Evolutionary conservation across 2,113 vertebrate genomes (phyloP).

Genomic region (Onychostoma macrolepis): DNA sequence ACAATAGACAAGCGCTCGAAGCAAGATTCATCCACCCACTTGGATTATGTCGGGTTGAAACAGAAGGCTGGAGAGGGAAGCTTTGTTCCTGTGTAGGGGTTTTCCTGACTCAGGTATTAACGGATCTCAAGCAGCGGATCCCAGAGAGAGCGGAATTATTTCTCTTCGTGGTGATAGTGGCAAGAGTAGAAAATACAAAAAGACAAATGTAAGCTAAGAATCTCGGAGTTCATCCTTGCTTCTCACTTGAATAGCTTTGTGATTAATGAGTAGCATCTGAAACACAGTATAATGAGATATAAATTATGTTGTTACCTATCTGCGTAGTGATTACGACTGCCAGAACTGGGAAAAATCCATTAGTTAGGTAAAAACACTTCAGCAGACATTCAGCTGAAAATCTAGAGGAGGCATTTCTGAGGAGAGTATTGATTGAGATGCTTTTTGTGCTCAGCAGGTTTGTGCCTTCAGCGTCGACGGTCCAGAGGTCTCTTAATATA

Average conservation of each 20-base stretch:
- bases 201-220: not conserved
- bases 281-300: conserved; percentile 7
- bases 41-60: conserved; percentile 20
- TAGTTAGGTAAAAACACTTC: conserved; percentile 22
- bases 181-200: not conserved
- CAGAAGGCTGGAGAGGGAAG: conserved; percentile 28
- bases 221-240: not conserved
- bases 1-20: conserved; percentile 8
- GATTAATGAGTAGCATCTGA: conserved; percentile 21
- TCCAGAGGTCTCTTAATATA: conserved; percentile 41
- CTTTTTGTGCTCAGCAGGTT: conserved; percentile 43
- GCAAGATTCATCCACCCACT: conserved; percentile 28
- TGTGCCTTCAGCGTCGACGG: conserved; percentile 3
- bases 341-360: conserved; percentile 16
- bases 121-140: not conserved
- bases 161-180: not conserved
- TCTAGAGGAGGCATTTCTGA: conserved; percentile 19
- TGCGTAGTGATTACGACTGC: conserved; percentile 6
- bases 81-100: conserved; percentile 16
- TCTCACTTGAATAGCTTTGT: conserved; percentile 27
- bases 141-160: not conserved
- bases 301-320: conserved; percentile 26
- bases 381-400: conserved; percentile 13
- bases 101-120: conserved; percentile 35
- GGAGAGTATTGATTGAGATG: conserved; percentile 44